These are phyloP conservation scores for Cataglyphis altisquamis DNA, from an alignment of 2,888 invertebrate genomes.

Conservation along the genomic window DNA sequence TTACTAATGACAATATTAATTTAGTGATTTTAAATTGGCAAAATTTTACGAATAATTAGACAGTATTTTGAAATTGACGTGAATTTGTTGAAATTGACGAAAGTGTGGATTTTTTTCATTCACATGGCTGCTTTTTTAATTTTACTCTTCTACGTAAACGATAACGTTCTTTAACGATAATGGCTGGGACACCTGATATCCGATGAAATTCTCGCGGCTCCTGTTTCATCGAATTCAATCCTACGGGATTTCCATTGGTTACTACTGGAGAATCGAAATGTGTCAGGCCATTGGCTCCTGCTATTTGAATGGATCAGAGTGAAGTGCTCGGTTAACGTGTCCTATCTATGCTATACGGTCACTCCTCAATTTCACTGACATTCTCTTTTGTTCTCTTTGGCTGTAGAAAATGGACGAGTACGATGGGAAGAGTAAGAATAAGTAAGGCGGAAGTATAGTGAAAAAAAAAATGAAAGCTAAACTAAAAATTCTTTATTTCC, in stretches of 20 bases:
- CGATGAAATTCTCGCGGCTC: conserved; percentile 69
- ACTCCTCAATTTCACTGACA: conserved; percentile 37
- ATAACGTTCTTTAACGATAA: conserved; percentile 55
- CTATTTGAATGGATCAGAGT: conserved; percentile 64
- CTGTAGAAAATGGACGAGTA: conserved; percentile 25
- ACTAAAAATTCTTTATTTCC: background rate
- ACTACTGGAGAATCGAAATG: conserved; percentile 59
- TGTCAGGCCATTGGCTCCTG: conserved; percentile 67
- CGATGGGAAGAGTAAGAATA: background rate
- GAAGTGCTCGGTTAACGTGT: conserved; percentile 65
- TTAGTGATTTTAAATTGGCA: background rate
- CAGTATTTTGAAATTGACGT: background rate
- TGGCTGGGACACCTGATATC: conserved; percentile 55
- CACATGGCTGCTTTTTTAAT: conserved; percentile 33
- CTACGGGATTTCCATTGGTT: conserved; percentile 69
- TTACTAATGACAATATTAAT: background rate
- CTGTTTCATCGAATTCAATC: conserved; percentile 71
- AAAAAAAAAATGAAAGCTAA: background rate
- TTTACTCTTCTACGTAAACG: conserved; percentile 59
- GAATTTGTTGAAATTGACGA: background rate
- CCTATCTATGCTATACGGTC: conserved; percentile 45
- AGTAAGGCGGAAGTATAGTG: background rate
- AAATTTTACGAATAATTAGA: background rate
- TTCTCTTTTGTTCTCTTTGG: conserved; percentile 33
- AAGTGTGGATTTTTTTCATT: conserved; percentile 31